Evolutionary conservation across 2,888 invertebrate species (phyloP).

Genomic region (Fissipunctia ypsillon): DNA sequence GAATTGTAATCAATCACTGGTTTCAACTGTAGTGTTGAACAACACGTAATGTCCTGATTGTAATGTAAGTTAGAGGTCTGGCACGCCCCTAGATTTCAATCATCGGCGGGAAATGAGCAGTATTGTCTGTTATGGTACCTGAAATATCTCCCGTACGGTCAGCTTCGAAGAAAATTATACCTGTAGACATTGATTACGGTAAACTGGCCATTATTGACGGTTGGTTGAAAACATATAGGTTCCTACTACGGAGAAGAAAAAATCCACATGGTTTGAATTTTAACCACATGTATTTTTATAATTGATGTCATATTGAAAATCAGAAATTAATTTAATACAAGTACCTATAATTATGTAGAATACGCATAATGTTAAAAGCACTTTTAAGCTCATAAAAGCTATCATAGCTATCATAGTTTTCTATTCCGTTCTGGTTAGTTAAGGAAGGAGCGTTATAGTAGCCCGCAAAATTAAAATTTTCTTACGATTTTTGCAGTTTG

Average conservation of each 20-base stretch:
- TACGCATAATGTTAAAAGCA: background rate
- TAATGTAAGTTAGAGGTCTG: conserved; percentile 49
- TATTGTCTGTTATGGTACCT: conserved; percentile 81
- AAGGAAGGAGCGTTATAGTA: too few species aligned
- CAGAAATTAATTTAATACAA: too few species aligned
- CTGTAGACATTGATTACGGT: background rate
- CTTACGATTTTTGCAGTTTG: too few species aligned
- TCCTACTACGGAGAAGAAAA: background rate
- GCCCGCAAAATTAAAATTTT: too few species aligned
- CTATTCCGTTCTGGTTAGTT: background rate
- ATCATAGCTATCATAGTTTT: too few species aligned
- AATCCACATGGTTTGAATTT: background rate
- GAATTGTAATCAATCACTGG: conserved; percentile 69
- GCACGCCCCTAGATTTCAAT: conserved; percentile 82
- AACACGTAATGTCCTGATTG: conserved; percentile 63
- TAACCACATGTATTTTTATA: too few species aligned
- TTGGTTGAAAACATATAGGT: background rate
- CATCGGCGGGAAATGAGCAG: conserved; percentile 83
- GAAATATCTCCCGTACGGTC: conserved; percentile 68
- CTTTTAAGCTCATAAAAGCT: background rate
- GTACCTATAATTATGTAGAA: too few species aligned
- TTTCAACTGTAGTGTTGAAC: conserved; percentile 68
- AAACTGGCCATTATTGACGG: background rate
- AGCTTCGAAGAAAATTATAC: conserved; percentile 11
- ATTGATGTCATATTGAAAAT: too few species aligned